A percentile compares a stretch with the other conserved stretches of the same genome.
phyloP scores from a whole-genome alignment of 2,888 invertebrate species.

The Heliothis peltigera region DNA sequence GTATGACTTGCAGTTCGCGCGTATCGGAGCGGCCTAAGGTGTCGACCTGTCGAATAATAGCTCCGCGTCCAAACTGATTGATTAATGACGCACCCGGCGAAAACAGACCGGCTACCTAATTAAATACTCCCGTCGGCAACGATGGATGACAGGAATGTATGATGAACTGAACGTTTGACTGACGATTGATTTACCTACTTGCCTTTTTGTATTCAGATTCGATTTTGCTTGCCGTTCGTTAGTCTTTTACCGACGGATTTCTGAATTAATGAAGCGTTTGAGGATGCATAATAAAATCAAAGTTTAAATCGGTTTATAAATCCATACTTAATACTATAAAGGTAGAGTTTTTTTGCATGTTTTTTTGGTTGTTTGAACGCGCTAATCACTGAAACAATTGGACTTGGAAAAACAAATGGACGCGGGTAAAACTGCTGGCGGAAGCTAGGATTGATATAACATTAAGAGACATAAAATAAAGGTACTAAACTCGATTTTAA shows the following conservation, averaged over 20 bases:
- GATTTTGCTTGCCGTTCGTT: slow-evolving; percentile 5
- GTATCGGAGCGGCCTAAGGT: slow-evolving; percentile 77
- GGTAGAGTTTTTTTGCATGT: too few relatives aligned
- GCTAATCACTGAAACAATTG: too few relatives aligned
- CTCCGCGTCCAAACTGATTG: slow-evolving; percentile 82
- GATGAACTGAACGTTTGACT: slow-evolving; percentile 67
- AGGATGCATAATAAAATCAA: background rate
- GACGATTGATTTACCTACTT: slow-evolving; percentile 58
- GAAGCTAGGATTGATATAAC: too few relatives aligned
- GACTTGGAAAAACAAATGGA: too few relatives aligned
- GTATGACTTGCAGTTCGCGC: slow-evolving; percentile 87
- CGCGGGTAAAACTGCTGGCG: too few relatives aligned
- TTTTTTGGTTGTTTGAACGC: too few relatives aligned
- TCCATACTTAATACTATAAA: too few relatives aligned
- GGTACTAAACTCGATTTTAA: too few relatives aligned
- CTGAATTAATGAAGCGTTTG: background rate
- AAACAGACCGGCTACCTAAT: slow-evolving; percentile 86
- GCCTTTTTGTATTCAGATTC: slow-evolving; percentile 24
- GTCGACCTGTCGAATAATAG: slow-evolving; percentile 87
- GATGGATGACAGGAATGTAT: slow-evolving; percentile 67
- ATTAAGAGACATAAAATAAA: too few relatives aligned
- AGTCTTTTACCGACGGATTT: background rate
- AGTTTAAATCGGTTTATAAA: too few relatives aligned
- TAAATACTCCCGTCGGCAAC: slow-evolving; percentile 79
- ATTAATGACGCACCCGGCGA: slow-evolving; percentile 87